These are phyloP conservation scores for Xylophagus ater DNA, from an alignment of 2,888 invertebrate genomes.

Conservation along the genomic window DNA sequence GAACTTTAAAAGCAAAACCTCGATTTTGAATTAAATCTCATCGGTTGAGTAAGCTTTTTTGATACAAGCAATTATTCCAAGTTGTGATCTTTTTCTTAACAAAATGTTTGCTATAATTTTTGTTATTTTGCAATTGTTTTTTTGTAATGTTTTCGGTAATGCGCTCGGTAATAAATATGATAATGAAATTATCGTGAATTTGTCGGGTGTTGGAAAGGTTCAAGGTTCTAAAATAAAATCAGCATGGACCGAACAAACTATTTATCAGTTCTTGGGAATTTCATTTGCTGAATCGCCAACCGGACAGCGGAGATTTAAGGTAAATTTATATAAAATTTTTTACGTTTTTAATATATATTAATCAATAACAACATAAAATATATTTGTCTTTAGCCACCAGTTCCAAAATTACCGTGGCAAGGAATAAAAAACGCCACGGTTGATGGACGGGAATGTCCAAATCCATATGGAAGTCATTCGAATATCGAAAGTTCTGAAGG, in stretches of 20 bases:
- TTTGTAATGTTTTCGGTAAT: no score
- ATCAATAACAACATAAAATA: no score
- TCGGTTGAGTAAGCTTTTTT: no score
- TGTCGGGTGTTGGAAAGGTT: constrained; percentile 27
- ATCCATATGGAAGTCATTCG: constrained; percentile 22
- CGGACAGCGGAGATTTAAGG: constrained; percentile 27
- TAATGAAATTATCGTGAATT: constrained; percentile 17
- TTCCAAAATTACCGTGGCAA: constrained; percentile 29
- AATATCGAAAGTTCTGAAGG: constrained; percentile 18
- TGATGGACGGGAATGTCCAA: constrained; percentile 33
- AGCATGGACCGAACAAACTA: constrained; percentile 27
- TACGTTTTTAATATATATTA: no score
- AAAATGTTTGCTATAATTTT: no score
- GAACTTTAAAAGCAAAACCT: no score
- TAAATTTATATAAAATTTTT: no score
- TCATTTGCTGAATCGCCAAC: constrained; percentile 33
- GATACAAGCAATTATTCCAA: no score
- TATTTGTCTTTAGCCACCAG: constrained; percentile 24
- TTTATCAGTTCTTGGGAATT: constrained; percentile 33
- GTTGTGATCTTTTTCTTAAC: no score
- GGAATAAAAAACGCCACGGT: constrained; percentile 26
- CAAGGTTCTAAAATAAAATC: constrained; percentile 26
- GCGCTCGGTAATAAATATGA: no score
- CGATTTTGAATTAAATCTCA: no score
- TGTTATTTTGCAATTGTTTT: no score